These are phyloP conservation scores for Molorchus minor DNA, from an alignment of 2,888 invertebrate species.

Conservation along the genomic window DNA sequence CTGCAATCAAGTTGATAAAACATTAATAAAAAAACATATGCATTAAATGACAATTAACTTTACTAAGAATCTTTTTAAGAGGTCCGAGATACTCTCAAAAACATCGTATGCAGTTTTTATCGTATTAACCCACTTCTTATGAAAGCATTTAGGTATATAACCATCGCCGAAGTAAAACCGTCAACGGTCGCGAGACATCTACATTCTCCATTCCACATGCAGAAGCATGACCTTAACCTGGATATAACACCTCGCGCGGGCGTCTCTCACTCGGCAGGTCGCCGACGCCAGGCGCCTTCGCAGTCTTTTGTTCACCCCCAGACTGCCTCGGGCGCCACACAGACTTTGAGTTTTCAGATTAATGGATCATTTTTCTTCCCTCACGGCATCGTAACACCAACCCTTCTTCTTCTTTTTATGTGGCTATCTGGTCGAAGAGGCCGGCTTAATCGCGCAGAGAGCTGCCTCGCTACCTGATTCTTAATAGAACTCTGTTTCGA, in stretches of 20 bases:
- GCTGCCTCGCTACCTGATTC: constrained; percentile 28
- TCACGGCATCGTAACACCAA: constrained; percentile 36
- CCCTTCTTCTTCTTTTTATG: constrained; percentile 22
- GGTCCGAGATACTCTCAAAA: no score
- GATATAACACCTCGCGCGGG: constrained; percentile 45
- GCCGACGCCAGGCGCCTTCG: constrained; percentile 55
- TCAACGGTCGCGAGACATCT: no score
- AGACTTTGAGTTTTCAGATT: constrained; percentile 81
- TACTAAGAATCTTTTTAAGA: no score
- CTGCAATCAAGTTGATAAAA: no score
- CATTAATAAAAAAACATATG: no score
- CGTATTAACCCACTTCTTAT: no score
- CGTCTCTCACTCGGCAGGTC: constrained; percentile 44
- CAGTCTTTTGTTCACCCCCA: constrained; percentile 48
- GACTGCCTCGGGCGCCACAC: constrained; percentile 73
- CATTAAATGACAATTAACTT: no score
- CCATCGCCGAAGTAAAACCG: no score
- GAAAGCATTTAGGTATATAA: no score
- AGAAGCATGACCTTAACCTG: constrained; percentile 42
- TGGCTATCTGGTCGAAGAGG: constrained; percentile 9
- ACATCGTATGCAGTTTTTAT: no score
- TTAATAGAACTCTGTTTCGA: constrained; percentile 5
- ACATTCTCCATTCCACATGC: no score
- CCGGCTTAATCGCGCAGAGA: constrained; percentile 13
- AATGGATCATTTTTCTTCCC: constrained; percentile 80